Evolutionary conservation across 2,888 invertebrate genomes (phyloP).

Genomic region (Ditula angustiorana): DNA sequence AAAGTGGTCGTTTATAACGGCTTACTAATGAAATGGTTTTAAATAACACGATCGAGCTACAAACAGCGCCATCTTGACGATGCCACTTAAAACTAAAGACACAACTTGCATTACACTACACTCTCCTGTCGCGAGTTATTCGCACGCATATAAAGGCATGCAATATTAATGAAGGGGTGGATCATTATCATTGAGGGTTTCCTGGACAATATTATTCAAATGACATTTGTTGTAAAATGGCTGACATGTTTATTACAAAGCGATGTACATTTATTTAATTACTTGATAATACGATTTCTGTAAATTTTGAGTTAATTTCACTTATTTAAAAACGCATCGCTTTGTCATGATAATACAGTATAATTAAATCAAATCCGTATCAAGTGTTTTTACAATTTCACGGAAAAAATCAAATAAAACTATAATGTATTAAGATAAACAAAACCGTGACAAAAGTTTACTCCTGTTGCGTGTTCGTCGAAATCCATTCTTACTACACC

Average conservation of each 20-base stretch:
- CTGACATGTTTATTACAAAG: constrained; percentile 2
- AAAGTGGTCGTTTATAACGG: no score
- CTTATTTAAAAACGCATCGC: background rate
- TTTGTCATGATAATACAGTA: background rate
- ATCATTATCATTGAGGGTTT: constrained; percentile 12
- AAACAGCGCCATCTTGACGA: constrained; percentile 12
- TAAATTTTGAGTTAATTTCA: background rate
- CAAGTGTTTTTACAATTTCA: constrained; percentile 14
- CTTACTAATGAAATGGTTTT: no score
- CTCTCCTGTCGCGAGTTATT: background rate
- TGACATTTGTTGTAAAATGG: constrained; percentile 14
- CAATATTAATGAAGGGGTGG: constrained; percentile 15
- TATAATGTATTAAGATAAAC: constrained; percentile 73
- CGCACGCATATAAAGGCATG: background rate
- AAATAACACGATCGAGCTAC: background rate
- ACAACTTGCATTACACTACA: constrained; percentile 5
- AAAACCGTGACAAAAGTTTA: constrained; percentile 80
- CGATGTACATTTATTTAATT: background rate
- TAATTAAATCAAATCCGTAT: no score
- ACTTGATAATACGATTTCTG: background rate
- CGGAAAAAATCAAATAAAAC: constrained; percentile 64
- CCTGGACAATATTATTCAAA: constrained; percentile 28
- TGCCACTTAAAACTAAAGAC: background rate
- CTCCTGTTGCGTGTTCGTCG: constrained; percentile 77
- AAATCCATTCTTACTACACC: constrained; percentile 72